phyloP scores from a whole-genome alignment of 1,140 invertebrate genomes.

The Drosophila nannoptera region DNA sequence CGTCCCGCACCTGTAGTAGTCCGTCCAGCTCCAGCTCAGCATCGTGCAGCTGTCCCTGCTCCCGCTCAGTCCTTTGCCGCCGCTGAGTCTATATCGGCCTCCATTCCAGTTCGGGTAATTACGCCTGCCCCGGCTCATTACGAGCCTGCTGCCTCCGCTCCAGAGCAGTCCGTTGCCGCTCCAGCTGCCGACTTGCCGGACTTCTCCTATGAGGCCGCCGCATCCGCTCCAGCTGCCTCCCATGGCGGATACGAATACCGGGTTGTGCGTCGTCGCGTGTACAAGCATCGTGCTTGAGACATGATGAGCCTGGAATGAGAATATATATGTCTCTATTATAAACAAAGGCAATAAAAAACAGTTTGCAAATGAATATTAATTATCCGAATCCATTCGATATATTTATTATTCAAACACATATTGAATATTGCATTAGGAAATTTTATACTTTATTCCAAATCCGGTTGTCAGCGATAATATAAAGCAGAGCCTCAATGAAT shows the following conservation, averaged over 20 bases:
- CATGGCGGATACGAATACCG: slow-evolving; percentile 60
- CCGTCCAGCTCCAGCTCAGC: slow-evolving; percentile 23
- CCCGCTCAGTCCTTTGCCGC: slow-evolving; percentile 11
- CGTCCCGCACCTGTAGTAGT: slow-evolving; percentile 21
- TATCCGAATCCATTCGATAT: background rate
- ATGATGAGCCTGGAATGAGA: background rate
- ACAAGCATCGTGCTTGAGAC: slow-evolving; percentile 60
- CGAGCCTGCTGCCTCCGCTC: slow-evolving; percentile 10
- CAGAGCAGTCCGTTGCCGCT: slow-evolving; percentile 37
- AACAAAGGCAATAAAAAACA: slow-evolving; percentile 16
- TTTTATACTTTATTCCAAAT: too few relatives aligned
- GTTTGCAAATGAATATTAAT: background rate
- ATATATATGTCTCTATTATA: background rate
- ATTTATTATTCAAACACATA: too few relatives aligned
- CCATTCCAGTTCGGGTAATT: slow-evolving; percentile 15
- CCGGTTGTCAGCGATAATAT: too few relatives aligned
- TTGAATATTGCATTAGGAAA: too few relatives aligned
- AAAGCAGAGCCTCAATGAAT: too few relatives aligned
- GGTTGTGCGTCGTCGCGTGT: slow-evolving; percentile 64
- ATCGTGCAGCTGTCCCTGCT: slow-evolving; percentile 29
- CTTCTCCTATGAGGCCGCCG: slow-evolving; percentile 47
- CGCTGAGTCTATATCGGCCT: slow-evolving; percentile 11
- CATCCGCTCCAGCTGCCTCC: slow-evolving; percentile 42
- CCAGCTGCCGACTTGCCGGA: slow-evolving; percentile 31
- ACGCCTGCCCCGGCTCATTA: slow-evolving; percentile 12